Percentiles rank a stretch among this genome's conserved stretches.
Conservation (phyloP, 2,113 vertebrate species). For the Mola mola region DNA sequence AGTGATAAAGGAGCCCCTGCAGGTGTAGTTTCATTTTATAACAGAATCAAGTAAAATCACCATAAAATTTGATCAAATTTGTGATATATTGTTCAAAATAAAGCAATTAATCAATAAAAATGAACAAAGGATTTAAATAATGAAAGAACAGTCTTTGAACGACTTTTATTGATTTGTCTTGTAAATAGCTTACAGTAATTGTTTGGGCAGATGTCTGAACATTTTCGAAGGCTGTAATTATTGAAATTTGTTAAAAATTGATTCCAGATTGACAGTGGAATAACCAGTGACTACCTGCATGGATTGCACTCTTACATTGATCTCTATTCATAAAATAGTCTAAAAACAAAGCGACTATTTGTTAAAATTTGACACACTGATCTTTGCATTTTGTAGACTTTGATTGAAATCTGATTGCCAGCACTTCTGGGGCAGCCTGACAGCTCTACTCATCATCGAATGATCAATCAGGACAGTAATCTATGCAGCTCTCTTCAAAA, state of each 20-base stretch:
- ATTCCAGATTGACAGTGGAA: slow-evolving; percentile 21
- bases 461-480: slow-evolving; percentile 40
- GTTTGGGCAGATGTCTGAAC: slow-evolving; percentile 1
- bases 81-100: neutral
- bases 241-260: slow-evolving; percentile 37
- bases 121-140: too few relatives aligned
- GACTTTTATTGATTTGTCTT: neutral
- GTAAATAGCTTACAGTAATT: slow-evolving; percentile 13
- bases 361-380: slow-evolving; percentile 45
- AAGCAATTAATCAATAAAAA: slow-evolving; percentile 14
- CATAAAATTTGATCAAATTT: too few relatives aligned
- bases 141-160: too few relatives aligned
- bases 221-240: slow-evolving; percentile 34
- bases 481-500: slow-evolving; percentile 25
- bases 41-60: neutral
- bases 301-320: slow-evolving; percentile 23
- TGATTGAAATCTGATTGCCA: slow-evolving; percentile 22
- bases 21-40: neutral
- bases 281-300: neutral
- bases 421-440: slow-evolving; percentile 30
- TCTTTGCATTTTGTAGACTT: slow-evolving; percentile 41
- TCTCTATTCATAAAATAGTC: slow-evolving; percentile 1
- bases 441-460: slow-evolving; percentile 51
- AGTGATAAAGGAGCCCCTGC: neutral
- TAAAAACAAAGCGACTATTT: slow-evolving; percentile 43